Conservation (phyloP, 2,797 vertebrate species). For the Paedocypris micromegethes region DNA sequence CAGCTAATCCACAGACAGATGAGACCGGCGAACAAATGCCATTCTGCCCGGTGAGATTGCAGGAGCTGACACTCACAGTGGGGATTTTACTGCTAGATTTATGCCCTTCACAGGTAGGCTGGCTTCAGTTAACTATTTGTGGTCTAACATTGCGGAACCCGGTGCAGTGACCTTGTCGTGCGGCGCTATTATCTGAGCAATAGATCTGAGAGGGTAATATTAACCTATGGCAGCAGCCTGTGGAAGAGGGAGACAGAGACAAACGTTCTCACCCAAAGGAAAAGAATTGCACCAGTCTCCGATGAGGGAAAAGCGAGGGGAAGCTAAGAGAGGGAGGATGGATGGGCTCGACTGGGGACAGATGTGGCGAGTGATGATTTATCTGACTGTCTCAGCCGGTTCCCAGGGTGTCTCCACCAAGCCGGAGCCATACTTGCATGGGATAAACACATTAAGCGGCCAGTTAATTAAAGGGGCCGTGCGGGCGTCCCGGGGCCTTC, state of each 20-base stretch:
- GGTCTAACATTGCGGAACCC: conserved; percentile 41
- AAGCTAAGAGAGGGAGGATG: conserved; percentile 40
- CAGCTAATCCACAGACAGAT: conserved; percentile 10
- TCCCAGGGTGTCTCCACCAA: conserved; percentile 59
- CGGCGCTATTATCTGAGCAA: conserved; percentile 59
- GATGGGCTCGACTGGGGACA: conserved; percentile 51
- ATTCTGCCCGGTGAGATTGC: conserved; percentile 60
- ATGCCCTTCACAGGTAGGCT: conserved; percentile 56
- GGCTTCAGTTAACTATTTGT: conserved; percentile 60
- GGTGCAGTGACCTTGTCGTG: conserved; percentile 61
- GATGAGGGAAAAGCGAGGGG: conserved; percentile 59
- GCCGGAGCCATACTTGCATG: conserved; percentile 61
- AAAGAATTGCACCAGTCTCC: conserved; percentile 56
- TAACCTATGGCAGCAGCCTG: conserved; percentile 69
- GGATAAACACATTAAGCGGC: conserved; percentile 73
- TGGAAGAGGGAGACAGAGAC: conserved; percentile 68
- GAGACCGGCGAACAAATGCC: conserved; percentile 38
- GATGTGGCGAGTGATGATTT: conserved; percentile 71
- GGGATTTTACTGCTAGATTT: conserved; percentile 69
- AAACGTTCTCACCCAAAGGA: conserved; percentile 36
- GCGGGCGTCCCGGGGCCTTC: conserved; percentile 56
- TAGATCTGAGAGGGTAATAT: conserved; percentile 55
- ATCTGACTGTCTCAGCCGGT: conserved; percentile 64
- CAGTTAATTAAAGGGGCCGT: conserved; percentile 70
- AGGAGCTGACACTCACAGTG: conserved; percentile 69